Conservation (phyloP, 2,888 invertebrate species). For the Mactromeris polynyma region DNA sequence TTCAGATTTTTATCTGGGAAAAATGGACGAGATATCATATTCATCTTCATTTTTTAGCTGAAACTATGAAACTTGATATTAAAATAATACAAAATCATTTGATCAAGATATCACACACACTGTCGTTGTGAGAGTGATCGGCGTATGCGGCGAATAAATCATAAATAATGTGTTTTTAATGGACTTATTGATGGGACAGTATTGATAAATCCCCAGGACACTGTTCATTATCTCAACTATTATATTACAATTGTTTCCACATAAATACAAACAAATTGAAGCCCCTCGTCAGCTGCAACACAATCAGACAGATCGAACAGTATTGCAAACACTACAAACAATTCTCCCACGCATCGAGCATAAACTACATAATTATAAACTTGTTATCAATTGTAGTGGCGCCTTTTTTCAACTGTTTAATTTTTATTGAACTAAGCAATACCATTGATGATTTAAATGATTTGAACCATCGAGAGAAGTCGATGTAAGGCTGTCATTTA, state of each 20-base stretch:
- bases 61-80: neutral
- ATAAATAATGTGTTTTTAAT: conserved; percentile 3
- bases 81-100: conserved; percentile 11
- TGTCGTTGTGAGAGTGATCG: neutral
- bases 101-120: neutral
- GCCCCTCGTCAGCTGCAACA: neutral
- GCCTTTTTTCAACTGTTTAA: too few species aligned
- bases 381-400: too few species aligned
- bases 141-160: neutral
- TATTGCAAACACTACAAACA: neutral
- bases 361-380: neutral
- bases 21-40: neutral
- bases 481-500: too few species aligned
- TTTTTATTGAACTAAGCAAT: too few species aligned
- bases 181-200: neutral
- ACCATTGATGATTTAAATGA: too few species aligned
- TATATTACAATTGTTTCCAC: conserved; percentile 3
- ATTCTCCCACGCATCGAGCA: neutral
- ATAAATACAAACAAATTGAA: conserved; percentile 1
- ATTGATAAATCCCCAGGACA: neutral
- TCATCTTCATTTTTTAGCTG: neutral
- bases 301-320: neutral
- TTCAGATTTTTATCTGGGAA: neutral
- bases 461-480: too few species aligned
- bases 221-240: conserved; percentile 1